These are phyloP conservation scores for Stictonetta naevosa DNA, from an alignment of 2,113 vertebrate genomes.

Conservation along the genomic window DNA sequence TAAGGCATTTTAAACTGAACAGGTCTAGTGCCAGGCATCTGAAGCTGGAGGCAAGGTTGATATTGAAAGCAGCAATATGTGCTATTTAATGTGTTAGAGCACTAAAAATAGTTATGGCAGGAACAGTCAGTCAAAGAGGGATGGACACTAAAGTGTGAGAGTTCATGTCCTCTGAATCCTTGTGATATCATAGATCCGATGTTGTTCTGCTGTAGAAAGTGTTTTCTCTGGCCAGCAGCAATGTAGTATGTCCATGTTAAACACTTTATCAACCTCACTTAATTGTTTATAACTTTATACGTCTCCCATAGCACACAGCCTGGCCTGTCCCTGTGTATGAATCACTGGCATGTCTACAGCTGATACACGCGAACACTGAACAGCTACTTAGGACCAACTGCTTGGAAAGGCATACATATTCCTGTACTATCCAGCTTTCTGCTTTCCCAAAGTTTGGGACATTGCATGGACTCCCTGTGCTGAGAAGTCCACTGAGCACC, in stretches of 20 bases:
- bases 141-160: not conserved
- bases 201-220: not conserved
- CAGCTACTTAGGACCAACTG: not conserved
- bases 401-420: not conserved
- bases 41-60: not conserved
- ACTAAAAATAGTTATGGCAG: not conserved
- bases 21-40: not conserved
- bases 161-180: not conserved
- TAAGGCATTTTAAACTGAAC: not conserved
- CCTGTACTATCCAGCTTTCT: not conserved
- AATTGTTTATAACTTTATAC: not conserved
- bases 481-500: not conserved
- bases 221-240: not conserved
- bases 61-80: not conserved
- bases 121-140: not conserved
- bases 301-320: not conserved
- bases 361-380: not conserved
- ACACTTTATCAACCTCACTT: not conserved
- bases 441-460: not conserved
- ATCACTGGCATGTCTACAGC: not conserved
- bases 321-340: not conserved
- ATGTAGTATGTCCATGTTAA: not conserved
- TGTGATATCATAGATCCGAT: not conserved
- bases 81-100: not conserved
- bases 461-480: not conserved